A percentile compares a stretch with the other conserved stretches of the same genome.
These are phyloP conservation scores for Cephus sareptanus DNA, from an alignment of 2,888 invertebrate genomes.

Conservation along the genomic window DNA sequence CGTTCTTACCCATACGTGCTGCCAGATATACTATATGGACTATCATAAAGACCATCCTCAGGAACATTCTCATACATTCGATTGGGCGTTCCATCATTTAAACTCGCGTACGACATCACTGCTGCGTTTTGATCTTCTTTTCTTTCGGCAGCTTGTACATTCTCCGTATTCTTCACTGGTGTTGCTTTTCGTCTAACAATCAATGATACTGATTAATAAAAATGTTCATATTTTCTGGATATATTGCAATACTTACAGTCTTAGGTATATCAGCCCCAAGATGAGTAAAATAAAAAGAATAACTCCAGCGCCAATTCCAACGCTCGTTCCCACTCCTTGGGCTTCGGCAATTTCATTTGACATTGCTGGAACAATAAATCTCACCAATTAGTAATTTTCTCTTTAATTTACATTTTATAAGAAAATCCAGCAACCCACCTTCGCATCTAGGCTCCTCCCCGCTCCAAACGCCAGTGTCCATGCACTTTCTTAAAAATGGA, in stretches of 20 bases:
- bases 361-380: conserved; percentile 39
- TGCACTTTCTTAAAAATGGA: conserved; percentile 84
- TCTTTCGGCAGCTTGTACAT: conserved; percentile 85
- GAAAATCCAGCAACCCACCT: conserved; percentile 62
- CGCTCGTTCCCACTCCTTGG: conserved; percentile 81
- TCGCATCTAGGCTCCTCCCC: conserved; percentile 88
- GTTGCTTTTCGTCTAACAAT: conserved; percentile 80
- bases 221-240: conserved; percentile 8
- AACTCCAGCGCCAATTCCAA: conserved; percentile 86
- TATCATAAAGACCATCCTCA: conserved; percentile 66
- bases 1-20: conserved; percentile 56
- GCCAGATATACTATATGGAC: conserved; percentile 59
- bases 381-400: background rate
- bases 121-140: conserved; percentile 89
- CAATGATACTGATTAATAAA: conserved; percentile 22
- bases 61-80: conserved; percentile 66
- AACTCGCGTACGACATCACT: conserved; percentile 88
- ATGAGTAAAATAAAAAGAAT: conserved; percentile 83
- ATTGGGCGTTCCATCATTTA: conserved; percentile 77
- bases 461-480: conserved; percentile 87
- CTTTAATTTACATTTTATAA: conserved; percentile 9
- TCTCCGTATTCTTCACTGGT: conserved; percentile 89
- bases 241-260: conserved; percentile 73
- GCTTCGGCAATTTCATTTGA: conserved; percentile 71
- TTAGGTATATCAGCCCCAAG: conserved; percentile 82